phyloP scores from a whole-genome alignment of 2,797 vertebrate genomes.

The Australoheros facetus region DNA sequence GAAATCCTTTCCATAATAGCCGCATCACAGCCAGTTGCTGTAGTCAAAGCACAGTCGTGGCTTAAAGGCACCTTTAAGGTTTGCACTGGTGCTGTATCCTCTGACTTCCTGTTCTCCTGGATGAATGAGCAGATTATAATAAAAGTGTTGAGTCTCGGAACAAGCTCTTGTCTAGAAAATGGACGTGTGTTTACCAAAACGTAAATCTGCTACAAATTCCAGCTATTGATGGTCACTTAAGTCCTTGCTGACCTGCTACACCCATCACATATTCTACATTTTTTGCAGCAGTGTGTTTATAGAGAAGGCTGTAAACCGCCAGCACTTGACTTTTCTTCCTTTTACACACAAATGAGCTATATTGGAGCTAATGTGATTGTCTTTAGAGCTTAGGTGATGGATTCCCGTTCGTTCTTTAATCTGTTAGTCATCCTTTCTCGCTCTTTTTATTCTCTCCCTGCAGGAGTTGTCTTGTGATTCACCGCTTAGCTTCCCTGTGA shows the following conservation, averaged over 20 bases:
- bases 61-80: not conserved
- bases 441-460: conserved; percentile 40
- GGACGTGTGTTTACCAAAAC: conserved; percentile 70
- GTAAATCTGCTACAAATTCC: conserved; percentile 65
- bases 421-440: conserved; percentile 64
- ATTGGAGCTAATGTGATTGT: conserved; percentile 69
- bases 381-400: conserved; percentile 56
- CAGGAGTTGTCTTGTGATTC: conserved; percentile 49
- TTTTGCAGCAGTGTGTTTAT: conserved; percentile 74
- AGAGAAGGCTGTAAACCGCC: conserved; percentile 57
- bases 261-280: conserved; percentile 67
- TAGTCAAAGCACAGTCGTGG: not conserved
- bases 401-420: conserved; percentile 67
- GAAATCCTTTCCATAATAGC: not conserved
- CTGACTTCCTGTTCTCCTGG: conserved; percentile 30
- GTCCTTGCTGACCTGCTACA: conserved; percentile 48
- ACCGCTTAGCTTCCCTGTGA: conserved; percentile 17
- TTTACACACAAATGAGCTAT: conserved; percentile 60
- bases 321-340: conserved; percentile 27
- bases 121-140: conserved; percentile 32
- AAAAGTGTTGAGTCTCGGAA: conserved; percentile 28
- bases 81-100: not conserved
- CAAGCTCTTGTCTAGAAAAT: conserved; percentile 47
- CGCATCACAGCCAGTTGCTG: not conserved
- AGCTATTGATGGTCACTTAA: conserved; percentile 64